A percentile compares a stretch with the other conserved stretches of the same genome.
phyloP scores from a whole-genome alignment of 2,797 vertebrate genomes.

The Tauraco hartlaubi region DNA sequence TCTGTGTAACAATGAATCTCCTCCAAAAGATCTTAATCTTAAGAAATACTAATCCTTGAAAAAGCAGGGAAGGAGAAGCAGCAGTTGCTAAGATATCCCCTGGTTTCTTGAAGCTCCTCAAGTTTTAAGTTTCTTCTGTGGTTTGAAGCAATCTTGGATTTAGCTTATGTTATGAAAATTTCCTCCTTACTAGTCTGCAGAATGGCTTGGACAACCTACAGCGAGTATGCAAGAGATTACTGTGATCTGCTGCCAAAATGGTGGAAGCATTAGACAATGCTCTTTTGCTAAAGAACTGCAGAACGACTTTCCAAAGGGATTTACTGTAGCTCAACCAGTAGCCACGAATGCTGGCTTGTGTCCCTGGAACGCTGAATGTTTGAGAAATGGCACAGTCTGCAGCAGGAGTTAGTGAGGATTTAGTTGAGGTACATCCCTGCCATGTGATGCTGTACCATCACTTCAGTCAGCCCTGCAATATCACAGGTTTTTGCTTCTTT shows the following conservation, averaged over 20 bases:
- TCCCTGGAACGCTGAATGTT: neutral
- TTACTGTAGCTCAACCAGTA: neutral
- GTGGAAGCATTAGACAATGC: neutral
- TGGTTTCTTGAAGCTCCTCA: neutral
- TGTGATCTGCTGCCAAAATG: neutral
- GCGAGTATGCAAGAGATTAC: rapidly evolving
- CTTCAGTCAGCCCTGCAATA: neutral
- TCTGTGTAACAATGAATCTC: neutral
- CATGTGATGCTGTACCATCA: rapidly evolving
- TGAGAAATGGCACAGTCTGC: neutral
- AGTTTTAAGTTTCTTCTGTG: neutral
- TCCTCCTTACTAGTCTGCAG: neutral
- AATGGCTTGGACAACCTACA: neutral
- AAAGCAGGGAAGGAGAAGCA: neutral
- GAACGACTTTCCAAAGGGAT: neutral
- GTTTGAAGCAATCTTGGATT: neutral
- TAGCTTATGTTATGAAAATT: neutral
- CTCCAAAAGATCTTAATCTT: neutral
- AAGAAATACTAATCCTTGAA: neutral
- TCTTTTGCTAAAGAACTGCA: neutral
- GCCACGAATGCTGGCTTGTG: neutral
- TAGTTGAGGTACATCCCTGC: neutral
- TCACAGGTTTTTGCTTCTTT: neutral
- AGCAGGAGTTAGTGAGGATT: neutral
- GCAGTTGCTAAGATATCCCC: neutral